A percentile compares a stretch with the other conserved stretches of the same genome.
Evolutionary conservation across 2,888 invertebrate genomes (phyloP).

Genomic region (Saturnia japonica): DNA sequence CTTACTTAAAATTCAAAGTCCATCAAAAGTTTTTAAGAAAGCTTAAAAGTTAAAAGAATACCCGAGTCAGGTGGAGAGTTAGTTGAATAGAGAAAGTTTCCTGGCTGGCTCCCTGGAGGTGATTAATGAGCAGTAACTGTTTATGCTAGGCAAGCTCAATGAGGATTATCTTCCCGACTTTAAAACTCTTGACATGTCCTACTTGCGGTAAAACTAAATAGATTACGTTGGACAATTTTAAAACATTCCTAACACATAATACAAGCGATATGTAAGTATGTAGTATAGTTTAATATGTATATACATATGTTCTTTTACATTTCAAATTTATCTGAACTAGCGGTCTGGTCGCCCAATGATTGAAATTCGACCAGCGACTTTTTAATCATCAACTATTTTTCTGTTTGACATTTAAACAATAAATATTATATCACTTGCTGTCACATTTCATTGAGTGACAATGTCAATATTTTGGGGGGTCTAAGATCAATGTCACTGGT

Average conservation of each 20-base stretch:
- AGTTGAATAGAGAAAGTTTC: constrained; percentile 75
- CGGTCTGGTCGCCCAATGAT: too few relatives aligned
- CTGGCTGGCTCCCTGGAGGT: constrained; percentile 47
- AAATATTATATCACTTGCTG: too few relatives aligned
- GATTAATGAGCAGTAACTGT: constrained; percentile 75
- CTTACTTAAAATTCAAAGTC: constrained; percentile 79
- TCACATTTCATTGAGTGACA: too few relatives aligned
- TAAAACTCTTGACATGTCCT: constrained; percentile 21
- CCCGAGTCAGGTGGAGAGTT: constrained; percentile 76
- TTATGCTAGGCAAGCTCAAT: constrained; percentile 66
- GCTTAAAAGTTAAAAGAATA: constrained; percentile 82
- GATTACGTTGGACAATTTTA: background rate
- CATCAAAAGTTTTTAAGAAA: constrained; percentile 78
- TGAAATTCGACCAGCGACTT: too few relatives aligned
- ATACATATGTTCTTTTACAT: too few relatives aligned
- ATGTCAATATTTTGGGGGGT: too few relatives aligned
- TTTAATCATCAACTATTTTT: too few relatives aligned
- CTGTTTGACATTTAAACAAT: too few relatives aligned
- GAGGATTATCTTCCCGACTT: constrained; percentile 62
- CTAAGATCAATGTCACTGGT: too few relatives aligned
- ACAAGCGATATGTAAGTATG: too few relatives aligned
- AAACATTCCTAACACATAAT: background rate
- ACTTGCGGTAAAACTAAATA: constrained; percentile 3
- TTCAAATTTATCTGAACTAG: too few relatives aligned
- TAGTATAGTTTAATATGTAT: too few relatives aligned